These are phyloP conservation scores for Calcarius ornatus DNA, from an alignment of 2,113 vertebrate species.

Conservation along the genomic window DNA sequence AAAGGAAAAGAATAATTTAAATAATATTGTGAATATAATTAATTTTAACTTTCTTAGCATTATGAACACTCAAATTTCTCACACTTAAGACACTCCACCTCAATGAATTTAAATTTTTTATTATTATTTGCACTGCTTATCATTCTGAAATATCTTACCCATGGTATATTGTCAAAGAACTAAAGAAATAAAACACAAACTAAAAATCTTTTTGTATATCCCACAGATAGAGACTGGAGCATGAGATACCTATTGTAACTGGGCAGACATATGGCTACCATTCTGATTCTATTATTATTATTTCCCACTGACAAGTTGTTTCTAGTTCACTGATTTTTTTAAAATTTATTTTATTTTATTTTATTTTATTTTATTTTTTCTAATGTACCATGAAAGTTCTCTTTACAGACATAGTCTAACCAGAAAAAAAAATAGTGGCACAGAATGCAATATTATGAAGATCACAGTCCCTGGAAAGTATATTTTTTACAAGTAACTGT, in stretches of 20 bases:
- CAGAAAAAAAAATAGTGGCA: background rate
- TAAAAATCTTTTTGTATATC: background rate
- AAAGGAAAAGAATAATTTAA: background rate
- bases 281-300: background rate
- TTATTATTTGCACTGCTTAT: background rate
- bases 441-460: background rate
- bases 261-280: background rate
- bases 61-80: background rate
- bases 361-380: background rate
- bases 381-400: background rate
- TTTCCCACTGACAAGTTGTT: background rate
- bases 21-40: background rate
- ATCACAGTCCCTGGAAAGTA: background rate
- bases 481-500: background rate
- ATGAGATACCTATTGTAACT: background rate
- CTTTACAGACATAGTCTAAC: background rate
- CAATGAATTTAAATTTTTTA: background rate
- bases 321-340: background rate
- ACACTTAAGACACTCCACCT: background rate
- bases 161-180: background rate
- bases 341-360: background rate
- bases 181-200: background rate
- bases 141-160: background rate
- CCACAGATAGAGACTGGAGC: background rate
- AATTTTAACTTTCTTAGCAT: background rate